Conservation (phyloP, 2,888 invertebrate genomes). For the Pterobdella sp. region DNA sequence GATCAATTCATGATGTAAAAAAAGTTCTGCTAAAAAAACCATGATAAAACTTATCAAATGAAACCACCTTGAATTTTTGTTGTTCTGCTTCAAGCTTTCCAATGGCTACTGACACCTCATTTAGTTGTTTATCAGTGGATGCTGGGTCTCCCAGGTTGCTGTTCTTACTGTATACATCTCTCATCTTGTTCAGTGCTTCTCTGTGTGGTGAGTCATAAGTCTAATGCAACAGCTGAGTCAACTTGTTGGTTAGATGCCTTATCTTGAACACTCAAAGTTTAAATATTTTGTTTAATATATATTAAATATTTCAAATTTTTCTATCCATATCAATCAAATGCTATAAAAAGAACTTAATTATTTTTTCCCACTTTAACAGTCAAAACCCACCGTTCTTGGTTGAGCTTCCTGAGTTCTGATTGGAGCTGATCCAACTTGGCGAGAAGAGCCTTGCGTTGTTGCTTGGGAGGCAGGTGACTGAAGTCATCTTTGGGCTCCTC, state of each 20-base stretch:
- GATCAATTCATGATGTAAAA: too few relatives aligned
- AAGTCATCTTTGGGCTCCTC: conserved; percentile 36
- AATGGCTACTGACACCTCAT: conserved; percentile 82
- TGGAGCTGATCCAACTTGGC: conserved; percentile 56
- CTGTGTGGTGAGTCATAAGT: conserved; percentile 53
- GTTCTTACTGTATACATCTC: conserved; percentile 90
- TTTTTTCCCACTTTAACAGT: too few relatives aligned
- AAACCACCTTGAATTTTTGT: conserved; percentile 67
- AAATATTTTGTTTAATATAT: too few relatives aligned
- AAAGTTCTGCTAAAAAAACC: too few relatives aligned
- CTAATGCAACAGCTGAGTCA: too few relatives aligned
- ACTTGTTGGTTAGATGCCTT: too few relatives aligned
- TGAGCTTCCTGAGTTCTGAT: conserved; percentile 75
- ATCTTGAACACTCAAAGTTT: too few relatives aligned
- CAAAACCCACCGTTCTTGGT: conserved; percentile 63
- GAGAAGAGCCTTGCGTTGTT: conserved; percentile 81
- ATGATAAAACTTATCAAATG: too few relatives aligned
- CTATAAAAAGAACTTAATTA: too few relatives aligned
- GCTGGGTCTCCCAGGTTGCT: conserved; percentile 86
- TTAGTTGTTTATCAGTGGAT: conserved; percentile 87
- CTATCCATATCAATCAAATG: too few relatives aligned
- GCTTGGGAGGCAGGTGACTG: conserved; percentile 80
- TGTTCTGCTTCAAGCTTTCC: conserved; percentile 78
- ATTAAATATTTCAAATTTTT: too few relatives aligned
- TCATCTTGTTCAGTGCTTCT: conserved; percentile 96